Percentiles rank a stretch among this genome's conserved stretches.
Evolutionary conservation across 30 jellyfish, hydroid and myxozoan species (phyloP).

Genomic region (Rhopilema esculentum): DNA sequence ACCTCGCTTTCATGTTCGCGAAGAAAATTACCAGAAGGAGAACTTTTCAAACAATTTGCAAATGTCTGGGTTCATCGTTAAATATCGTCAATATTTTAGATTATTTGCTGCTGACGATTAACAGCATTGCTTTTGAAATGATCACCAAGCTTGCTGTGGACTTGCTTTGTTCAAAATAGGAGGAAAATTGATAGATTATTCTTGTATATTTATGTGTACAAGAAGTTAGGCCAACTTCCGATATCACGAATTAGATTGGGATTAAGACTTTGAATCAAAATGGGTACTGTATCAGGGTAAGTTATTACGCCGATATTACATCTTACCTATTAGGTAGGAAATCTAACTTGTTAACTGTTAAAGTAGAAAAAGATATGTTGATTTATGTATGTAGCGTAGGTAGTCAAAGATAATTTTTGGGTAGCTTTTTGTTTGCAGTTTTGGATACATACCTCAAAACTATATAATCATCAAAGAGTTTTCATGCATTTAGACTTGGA

Average conservation of each 20-base stretch:
- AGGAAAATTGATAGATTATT: not conserved
- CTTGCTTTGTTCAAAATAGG: not conserved
- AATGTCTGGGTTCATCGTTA: not conserved
- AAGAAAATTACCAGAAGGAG: not conserved
- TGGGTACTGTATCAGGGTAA: slow-evolving; percentile 19
- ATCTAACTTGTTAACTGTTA: not conserved
- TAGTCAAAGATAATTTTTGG: too few species aligned
- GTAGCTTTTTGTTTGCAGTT: too few species aligned
- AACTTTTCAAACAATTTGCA: not conserved
- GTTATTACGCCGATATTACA: not conserved
- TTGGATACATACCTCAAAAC: not conserved
- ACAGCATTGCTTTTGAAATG: not conserved
- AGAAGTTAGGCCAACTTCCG: not conserved
- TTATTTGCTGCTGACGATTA: not conserved
- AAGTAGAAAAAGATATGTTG: not conserved
- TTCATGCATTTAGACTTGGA: not conserved
- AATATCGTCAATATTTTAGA: not conserved
- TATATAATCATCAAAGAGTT: too few species aligned
- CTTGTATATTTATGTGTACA: not conserved
- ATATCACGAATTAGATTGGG: not conserved
- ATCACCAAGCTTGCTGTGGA: not conserved
- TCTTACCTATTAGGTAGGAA: not conserved
- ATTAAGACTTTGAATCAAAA: not conserved
- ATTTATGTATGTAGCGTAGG: not conserved
- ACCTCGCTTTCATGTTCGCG: not conserved